Evolutionary conservation across 2,113 vertebrate species (phyloP).

Genomic region (Mesocricetus auratus): DNA sequence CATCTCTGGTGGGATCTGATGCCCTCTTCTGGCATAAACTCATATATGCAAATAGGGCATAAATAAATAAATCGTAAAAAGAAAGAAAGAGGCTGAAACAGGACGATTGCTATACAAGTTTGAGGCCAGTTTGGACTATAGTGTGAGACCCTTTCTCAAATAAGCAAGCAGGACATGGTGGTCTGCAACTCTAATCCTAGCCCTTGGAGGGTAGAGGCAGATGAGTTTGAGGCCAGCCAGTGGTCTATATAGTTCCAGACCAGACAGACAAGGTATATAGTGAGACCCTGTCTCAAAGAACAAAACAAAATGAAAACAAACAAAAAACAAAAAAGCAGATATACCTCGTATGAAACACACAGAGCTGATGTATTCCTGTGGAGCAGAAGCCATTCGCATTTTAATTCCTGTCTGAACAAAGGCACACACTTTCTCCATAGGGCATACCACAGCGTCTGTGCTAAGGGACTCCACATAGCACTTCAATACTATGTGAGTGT

Average conservation of each 20-base stretch:
- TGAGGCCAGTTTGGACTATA: background rate
- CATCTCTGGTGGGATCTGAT: background rate
- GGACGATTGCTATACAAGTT: too few relatives aligned
- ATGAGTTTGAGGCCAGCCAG: background rate
- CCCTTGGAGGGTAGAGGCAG: background rate
- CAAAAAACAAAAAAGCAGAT: background rate
- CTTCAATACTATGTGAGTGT: background rate
- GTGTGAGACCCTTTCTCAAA: background rate
- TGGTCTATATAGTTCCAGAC: background rate
- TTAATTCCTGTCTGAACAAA: background rate
- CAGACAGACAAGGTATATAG: background rate
- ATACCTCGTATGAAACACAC: background rate
- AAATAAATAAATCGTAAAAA: background rate
- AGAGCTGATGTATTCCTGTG: background rate
- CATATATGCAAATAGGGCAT: background rate
- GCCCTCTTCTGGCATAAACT: background rate
- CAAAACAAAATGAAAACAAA: background rate
- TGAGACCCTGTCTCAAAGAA: background rate
- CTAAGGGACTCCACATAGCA: background rate
- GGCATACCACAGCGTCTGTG: background rate
- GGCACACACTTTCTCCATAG: background rate
- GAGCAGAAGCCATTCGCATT: background rate
- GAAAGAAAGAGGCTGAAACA: background rate
- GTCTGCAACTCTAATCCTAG: background rate
- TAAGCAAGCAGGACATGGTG: background rate